These are phyloP conservation scores for Eulithis prunata DNA, from an alignment of 2,888 invertebrate species.

Conservation along the genomic window DNA sequence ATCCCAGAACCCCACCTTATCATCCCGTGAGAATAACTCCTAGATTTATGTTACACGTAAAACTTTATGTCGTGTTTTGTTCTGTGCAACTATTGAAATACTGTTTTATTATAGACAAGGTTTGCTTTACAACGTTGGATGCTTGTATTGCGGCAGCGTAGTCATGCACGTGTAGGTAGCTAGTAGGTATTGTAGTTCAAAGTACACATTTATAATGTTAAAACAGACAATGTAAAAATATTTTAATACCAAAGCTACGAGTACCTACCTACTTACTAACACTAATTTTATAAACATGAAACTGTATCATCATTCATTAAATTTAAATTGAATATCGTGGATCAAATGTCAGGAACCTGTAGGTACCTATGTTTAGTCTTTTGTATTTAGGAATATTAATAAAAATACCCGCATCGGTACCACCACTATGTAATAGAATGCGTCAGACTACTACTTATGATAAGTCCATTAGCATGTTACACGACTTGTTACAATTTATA, in stretches of 20 bases:
- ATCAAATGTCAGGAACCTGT: slow-evolving; percentile 43
- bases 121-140: slow-evolving; percentile 41
- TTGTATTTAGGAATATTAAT: slow-evolving; percentile 43
- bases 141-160: slow-evolving; percentile 29
- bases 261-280: slow-evolving; percentile 29
- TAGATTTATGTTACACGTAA: slow-evolving; percentile 80
- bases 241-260: slow-evolving; percentile 26
- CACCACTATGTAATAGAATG: slow-evolving; percentile 18
- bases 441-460: slow-evolving; percentile 21
- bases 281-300: slow-evolving; percentile 45
- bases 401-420: slow-evolving; percentile 30
- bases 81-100: slow-evolving; percentile 57
- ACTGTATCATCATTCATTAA: slow-evolving; percentile 39
- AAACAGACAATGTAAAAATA: slow-evolving; percentile 36
- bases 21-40: slow-evolving; percentile 81
- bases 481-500: slow-evolving; percentile 15
- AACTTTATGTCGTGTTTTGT: slow-evolving; percentile 80
- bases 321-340: slow-evolving; percentile 42
- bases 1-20: slow-evolving; percentile 68
- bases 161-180: slow-evolving; percentile 1
- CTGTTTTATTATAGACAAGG: slow-evolving; percentile 57
- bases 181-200: slow-evolving; percentile 16
- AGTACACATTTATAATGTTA: slow-evolving; percentile 25
- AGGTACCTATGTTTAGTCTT: slow-evolving; percentile 24
- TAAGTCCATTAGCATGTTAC: slow-evolving; percentile 25